Evolutionary conservation across 2,888 invertebrate species (phyloP), one percentile per base, ranked within the genome.

Genomic region (Masnerella sp.): DNA sequence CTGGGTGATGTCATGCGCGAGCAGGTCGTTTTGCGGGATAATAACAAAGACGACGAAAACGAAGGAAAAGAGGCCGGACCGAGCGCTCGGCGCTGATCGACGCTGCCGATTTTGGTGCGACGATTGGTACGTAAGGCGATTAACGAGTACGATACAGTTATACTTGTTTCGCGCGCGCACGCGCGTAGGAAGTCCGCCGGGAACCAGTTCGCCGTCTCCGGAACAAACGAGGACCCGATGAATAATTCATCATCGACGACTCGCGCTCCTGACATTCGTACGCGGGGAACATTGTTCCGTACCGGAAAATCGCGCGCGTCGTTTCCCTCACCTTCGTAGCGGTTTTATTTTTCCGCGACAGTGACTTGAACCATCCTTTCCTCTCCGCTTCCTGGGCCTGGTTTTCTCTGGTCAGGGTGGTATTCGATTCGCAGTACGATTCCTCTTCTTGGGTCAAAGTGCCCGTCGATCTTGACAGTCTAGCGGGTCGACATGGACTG

Each of bases 311-410:
- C 30, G 38, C 8, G 7, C 12, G 11, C 8, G 15, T 20, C 42
- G 32, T 45, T 11, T 28, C 40, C 56, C 70, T 71, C 1, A 91
- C 92, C 89, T 89, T 88, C 75, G 88, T 87, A 56, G 85, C 87
- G 81, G 89, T 84, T 74, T 87, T 89, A 81, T 91, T 93, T 85
- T 93, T 94, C 84, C 92, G 91, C 49, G 93, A 91, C 45, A 93
- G 90, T 1, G 94, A 94, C 84, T 94, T 95, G 88, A 95, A 94
- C 95, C 95, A 95, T 83, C 92, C 86, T 77, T 84, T 83, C 75
- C 84, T 80, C 59, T 85, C 92, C 51, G 90, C 90, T 76, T 90
- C 89, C 49, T 90, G 88, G 1, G 88, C 87, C 73, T 88, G 89
- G 70, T 82, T 83, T 70, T 86, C 84, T 75, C 85, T 83, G 72